Conservation (phyloP, 2,888 invertebrate genomes). For the Lasioglossum morio region DNA sequence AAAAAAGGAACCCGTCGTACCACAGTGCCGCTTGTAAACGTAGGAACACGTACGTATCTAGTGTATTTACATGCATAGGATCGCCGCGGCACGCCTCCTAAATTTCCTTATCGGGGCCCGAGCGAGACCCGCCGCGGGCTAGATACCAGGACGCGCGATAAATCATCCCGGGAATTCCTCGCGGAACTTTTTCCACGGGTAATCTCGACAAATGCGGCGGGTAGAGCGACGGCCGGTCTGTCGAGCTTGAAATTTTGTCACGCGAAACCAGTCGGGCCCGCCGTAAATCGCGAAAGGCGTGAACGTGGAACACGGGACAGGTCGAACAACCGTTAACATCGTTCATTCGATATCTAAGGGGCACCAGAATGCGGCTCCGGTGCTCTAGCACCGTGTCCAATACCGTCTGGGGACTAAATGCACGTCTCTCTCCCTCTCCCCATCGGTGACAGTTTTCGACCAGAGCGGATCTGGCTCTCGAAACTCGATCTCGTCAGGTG, state of each 20-base stretch:
- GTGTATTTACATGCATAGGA: not conserved
- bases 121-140: constrained; percentile 25
- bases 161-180: constrained; percentile 5
- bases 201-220: constrained; percentile 1
- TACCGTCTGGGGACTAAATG: constrained; percentile 20
- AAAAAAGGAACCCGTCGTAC: not conserved
- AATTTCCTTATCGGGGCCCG: constrained; percentile 48
- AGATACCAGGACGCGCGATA: not conserved
- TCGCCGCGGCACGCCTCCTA: constrained; percentile 36
- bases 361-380: constrained; percentile 21
- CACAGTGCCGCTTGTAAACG: not conserved
- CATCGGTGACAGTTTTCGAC: constrained; percentile 5
- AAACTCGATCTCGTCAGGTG: constrained; percentile 46
- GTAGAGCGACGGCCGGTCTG: not conserved
- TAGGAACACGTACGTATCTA: not conserved
- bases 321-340: constrained; percentile 53
- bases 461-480: not conserved
- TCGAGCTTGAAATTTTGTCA: constrained; percentile 62
- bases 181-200: constrained; percentile 2
- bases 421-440: not conserved
- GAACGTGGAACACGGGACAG: constrained; percentile 52
- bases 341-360: constrained; percentile 60
- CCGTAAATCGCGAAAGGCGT: constrained; percentile 67
- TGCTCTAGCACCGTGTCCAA: constrained; percentile 10
- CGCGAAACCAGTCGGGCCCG: constrained; percentile 60